phyloP scores from a whole-genome alignment of 2,797 vertebrate genomes.

The Ficedula albicollis region DNA sequence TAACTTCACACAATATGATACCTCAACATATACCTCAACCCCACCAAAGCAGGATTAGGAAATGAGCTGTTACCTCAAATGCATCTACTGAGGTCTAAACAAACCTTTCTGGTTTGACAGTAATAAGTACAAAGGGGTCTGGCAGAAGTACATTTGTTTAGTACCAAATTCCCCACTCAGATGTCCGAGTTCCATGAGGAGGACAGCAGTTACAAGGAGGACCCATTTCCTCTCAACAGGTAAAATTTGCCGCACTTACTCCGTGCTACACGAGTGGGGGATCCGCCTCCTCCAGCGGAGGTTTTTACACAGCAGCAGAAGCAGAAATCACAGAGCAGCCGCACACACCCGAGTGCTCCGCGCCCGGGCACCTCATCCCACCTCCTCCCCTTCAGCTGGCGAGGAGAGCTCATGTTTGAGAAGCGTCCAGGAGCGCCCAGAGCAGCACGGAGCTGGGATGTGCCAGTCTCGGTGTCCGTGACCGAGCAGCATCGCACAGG shows the following conservation, averaged over 20 bases:
- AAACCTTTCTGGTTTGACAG: neutral
- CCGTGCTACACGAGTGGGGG: fast-evolving
- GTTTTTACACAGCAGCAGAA: neutral
- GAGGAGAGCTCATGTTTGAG: neutral
- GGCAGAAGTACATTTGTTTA: neutral
- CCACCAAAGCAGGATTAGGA: neutral
- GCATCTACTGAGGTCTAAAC: neutral
- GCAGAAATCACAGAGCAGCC: neutral
- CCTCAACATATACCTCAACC: neutral
- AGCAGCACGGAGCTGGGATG: neutral
- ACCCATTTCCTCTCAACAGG: neutral
- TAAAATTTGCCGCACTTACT: neutral
- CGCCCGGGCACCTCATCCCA: neutral
- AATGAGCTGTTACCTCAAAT: neutral
- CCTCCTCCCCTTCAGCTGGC: neutral
- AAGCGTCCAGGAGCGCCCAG: neutral
- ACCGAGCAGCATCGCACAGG: neutral
- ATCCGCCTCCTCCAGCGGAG: neutral
- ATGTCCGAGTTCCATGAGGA: fast-evolving
- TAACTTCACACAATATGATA: neutral
- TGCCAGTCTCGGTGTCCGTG: fast-evolving
- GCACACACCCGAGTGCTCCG: fast-evolving
- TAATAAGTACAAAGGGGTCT: neutral
- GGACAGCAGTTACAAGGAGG: too few species aligned
- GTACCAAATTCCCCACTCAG: neutral